Percentiles rank a stretch among this genome's conserved stretches.
Evolutionary conservation across 2,797 vertebrate species (phyloP).

Genomic region (Leuciscus waleckii): DNA sequence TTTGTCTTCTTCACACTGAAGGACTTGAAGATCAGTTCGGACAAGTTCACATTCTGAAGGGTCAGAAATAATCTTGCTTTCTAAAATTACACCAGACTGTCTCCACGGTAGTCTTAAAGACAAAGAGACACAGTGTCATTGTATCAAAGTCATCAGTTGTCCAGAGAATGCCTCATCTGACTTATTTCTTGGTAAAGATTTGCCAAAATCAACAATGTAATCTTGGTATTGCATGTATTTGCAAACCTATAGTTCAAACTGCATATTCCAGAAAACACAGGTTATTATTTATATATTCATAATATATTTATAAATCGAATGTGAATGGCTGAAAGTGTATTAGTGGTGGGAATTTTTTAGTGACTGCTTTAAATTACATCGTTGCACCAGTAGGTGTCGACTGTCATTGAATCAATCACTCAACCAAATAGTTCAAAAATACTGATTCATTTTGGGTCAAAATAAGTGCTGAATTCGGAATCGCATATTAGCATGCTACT

Average conservation of each 20-base stretch:
- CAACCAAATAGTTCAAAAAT: neutral
- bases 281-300: neutral
- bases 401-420: neutral
- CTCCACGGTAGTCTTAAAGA: conserved; percentile 37
- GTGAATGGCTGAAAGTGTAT: too few relatives aligned
- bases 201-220: neutral
- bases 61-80: conserved; percentile 2
- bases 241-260: neutral
- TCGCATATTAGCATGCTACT: neutral
- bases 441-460: neutral
- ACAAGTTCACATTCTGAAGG: conserved; percentile 36
- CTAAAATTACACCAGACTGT: neutral
- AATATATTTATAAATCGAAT: neutral
- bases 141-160: conserved; percentile 38
- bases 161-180: conserved; percentile 50
- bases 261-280: neutral
- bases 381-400: neutral
- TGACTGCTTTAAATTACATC: neutral
- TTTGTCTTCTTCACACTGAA: conserved; percentile 40
- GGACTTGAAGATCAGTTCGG: conserved; percentile 29
- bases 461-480: neutral
- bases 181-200: neutral
- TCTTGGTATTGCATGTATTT: neutral
- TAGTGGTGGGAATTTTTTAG: neutral
- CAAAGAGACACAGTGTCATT: neutral